Base-by-base conservation (phyloP, 2,113 vertebrate genomes). In the Zosterops lateralis region DNA sequence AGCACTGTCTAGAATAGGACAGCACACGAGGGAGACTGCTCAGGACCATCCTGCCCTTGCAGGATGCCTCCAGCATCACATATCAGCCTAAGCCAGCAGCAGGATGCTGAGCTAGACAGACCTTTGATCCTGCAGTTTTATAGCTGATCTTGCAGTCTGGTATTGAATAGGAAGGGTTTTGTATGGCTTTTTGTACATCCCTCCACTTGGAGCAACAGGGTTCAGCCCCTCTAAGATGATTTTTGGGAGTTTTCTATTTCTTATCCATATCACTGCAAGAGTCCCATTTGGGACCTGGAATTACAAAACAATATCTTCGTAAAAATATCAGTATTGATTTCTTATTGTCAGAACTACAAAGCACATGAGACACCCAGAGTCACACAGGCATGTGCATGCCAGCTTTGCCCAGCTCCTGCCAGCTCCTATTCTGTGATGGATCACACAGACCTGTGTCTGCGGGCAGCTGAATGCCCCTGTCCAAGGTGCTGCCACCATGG, bases 21-120 rank as follows among this genome's bases (percentile, higher is more conserved):
- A 53, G 44, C 34, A 22, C 4, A 10, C 0, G 0, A 32, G 17
- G 47, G 36, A 85, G 7, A 4, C 40, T 80, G 89, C 54, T 58
- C 32, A 50, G 47, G 36, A 79, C 67, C 71, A 34, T 40, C 51
- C 48, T 71, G 74, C 51, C 74, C 61, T 81, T 60, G 58, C 65
- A 77, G 50, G 45, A 44, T 57, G 18, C 71, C 44, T 79, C 68
- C 67, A 60, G 79, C 53, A 60, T 51, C 3, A 2, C 45, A 17
- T 26, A 66, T 20, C 3, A 17, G 28, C 62, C 64, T 7, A 14
- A 26, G 40, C 15, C 54, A 68, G 58, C 6, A 7, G 51, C 56
- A 81, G 76, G 73, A 42, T 87, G 84, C 81, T 89, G 94, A 94
- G 81, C 76, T 70, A 70, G 80, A 57, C 64, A 92, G 70, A 61